Evolutionary conservation across 2,113 vertebrate species (phyloP), one percentile per base, ranked within the genome.

Genomic region (Gavialis gangeticus): DNA sequence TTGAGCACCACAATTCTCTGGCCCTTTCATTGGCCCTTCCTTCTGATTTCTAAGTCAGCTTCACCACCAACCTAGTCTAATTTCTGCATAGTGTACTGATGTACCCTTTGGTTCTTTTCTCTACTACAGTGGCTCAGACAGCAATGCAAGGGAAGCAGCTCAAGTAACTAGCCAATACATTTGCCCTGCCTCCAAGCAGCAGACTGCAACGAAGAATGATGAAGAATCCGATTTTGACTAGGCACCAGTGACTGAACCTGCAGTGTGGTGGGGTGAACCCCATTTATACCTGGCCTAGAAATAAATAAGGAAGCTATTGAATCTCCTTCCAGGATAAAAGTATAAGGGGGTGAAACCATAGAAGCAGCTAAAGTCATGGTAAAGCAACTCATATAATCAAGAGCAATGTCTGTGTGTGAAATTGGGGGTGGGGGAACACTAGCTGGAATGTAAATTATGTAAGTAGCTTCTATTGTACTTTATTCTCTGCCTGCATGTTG

Each of bases 131-230:
- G 46, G 0, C 77, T 95, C 83, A 0, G 94, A 90, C 34, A 93
- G 58, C 4, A 95, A 96, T 37, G 96, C 96, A 92, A 75, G 82
- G 69, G 96, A 96, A 46, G 96, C 95, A n/a, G 88, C 96, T 85
- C 87, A 94, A 15, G 2, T 86, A 7, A 64, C 66, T 88, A 86
- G 95, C 93, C 95, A 88, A 81, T 92, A 79, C 0, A 0, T 98
- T 55, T 98, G 97, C 19, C 93, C 89, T 46, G 12, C 89, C 16
- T 37, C 95, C 6, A 79, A 85, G 88, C 88, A 71, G 54, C 85
- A 91, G 71, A 2, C 19, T 87, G 91, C 67, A 75, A 86, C 66
- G 57, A 5, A 57, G 67, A 91, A 90, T n/a, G 95, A 95, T 78
- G 89, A 87, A 12, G 21, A 16, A 55, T 69, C 82, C 4, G 27